These are phyloP conservation scores for Antechinus flavipes DNA, from an alignment of 2,113 vertebrate genomes.

Conservation along the genomic window DNA sequence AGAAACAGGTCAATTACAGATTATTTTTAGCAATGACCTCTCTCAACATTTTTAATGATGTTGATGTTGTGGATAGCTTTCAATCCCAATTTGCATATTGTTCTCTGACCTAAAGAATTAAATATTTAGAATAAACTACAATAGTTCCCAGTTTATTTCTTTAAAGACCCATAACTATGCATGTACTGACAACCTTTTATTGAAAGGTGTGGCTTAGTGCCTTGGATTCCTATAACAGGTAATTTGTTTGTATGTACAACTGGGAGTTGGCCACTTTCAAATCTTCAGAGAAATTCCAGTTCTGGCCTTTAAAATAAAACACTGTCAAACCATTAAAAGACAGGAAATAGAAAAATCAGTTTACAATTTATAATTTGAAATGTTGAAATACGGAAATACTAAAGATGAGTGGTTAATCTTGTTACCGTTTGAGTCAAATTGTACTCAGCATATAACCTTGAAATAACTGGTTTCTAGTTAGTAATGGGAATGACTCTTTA, in stretches of 20 bases:
- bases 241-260: constrained; percentile 36
- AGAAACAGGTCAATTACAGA: neutral
- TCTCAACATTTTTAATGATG: neutral
- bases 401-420: neutral
- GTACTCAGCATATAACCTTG: neutral
- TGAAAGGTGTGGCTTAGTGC: constrained; percentile 42
- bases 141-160: constrained; percentile 41
- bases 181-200: constrained; percentile 30
- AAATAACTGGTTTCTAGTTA: constrained; percentile 1
- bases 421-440: neutral
- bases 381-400: constrained; percentile 10
- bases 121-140: constrained; percentile 38
- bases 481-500: constrained; percentile 29
- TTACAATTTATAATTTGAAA: constrained; percentile 4
- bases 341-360: constrained; percentile 13
- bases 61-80: neutral
- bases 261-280: neutral
- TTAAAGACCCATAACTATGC: constrained; percentile 45
- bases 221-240: neutral
- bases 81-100: neutral
- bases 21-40: constrained; percentile 8
- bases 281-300: constrained; percentile 5
- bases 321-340: constrained; percentile 22
- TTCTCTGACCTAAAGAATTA: constrained; percentile 13
- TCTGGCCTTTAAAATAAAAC: constrained; percentile 10